Conservation (phyloP, 2,888 invertebrate species). For the Idaea straminata region DNA sequence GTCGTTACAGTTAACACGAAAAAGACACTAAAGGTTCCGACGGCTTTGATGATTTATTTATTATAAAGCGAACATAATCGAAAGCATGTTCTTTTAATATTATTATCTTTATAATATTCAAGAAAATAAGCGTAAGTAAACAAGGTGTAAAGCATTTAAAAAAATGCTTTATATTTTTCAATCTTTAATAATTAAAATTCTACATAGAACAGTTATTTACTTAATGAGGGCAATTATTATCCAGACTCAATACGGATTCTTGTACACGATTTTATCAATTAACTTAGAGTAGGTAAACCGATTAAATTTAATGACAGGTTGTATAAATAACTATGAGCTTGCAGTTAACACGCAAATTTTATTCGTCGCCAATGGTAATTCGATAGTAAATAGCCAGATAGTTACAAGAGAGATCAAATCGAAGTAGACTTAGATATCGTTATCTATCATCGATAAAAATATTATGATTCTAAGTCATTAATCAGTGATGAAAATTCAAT, state of each 20-base stretch:
- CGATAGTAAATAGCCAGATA: conserved; percentile 33
- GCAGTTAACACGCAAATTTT: conserved; percentile 47
- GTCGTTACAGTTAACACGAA: conserved; percentile 35
- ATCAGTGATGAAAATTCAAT: too few relatives aligned
- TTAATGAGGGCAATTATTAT: conserved; percentile 27
- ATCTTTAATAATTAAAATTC: not conserved
- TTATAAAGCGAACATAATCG: not conserved
- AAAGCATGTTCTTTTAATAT: not conserved
- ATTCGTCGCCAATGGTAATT: conserved; percentile 53
- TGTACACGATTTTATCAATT: too few relatives aligned
- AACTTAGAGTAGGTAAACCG: conserved; percentile 19
- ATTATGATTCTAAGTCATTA: too few relatives aligned
- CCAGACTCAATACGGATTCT: conserved; percentile 12
- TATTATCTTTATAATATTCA: not conserved
- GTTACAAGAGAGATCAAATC: conserved; percentile 34
- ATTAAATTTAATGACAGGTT: conserved; percentile 34
- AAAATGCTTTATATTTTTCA: not conserved
- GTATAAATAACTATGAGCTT: conserved; percentile 5
- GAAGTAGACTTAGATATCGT: conserved; percentile 32
- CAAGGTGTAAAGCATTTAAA: too few relatives aligned
- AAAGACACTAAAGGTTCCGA: conserved; percentile 22
- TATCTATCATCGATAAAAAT: conserved; percentile 29
- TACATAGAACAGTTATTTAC: conserved; percentile 12
- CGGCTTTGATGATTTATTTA: conserved; percentile 19
- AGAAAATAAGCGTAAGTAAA: too few relatives aligned